Evolutionary conservation across 1,140 invertebrate species (phyloP).

Genomic region (Theocolax elegans): DNA sequence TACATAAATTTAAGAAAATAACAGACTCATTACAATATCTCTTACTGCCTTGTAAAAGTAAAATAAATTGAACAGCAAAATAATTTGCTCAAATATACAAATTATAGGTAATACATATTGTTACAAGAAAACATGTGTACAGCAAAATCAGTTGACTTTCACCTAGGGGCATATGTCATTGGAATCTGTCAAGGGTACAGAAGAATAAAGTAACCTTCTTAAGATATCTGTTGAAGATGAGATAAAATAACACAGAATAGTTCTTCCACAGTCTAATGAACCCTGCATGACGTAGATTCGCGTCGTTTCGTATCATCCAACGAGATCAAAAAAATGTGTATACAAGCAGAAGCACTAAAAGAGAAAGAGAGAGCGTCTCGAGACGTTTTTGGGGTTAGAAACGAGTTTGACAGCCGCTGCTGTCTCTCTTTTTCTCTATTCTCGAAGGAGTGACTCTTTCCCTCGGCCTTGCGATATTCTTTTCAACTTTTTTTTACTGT

Average conservation of each 20-base stretch:
- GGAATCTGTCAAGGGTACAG: too few relatives aligned
- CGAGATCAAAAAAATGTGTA: conserved; percentile 5
- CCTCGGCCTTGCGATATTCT: conserved; percentile 21
- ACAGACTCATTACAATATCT: too few relatives aligned
- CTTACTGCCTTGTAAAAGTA: too few relatives aligned
- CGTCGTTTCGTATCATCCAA: conserved; percentile 23
- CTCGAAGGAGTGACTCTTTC: conserved; percentile 8
- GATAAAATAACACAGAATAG: background rate
- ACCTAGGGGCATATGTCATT: too few relatives aligned
- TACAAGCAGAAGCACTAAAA: background rate
- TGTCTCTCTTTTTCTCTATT: background rate
- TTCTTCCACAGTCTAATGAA: conserved; percentile 18
- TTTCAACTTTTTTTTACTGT: background rate
- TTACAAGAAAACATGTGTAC: too few relatives aligned
- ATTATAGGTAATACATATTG: too few relatives aligned
- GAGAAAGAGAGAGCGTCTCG: background rate
- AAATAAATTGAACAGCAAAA: too few relatives aligned
- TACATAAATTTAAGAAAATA: too few relatives aligned
- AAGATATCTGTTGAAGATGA: background rate
- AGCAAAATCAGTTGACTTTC: too few relatives aligned
- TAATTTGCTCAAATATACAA: too few relatives aligned
- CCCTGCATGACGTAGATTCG: background rate
- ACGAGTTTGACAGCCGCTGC: conserved; percentile 17
- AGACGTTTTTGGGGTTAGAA: conserved; percentile 16
- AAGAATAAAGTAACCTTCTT: background rate